Evolutionary conservation across 2,797 vertebrate genomes (phyloP).

Genomic region (Lagorchestes hirsutus): DNA sequence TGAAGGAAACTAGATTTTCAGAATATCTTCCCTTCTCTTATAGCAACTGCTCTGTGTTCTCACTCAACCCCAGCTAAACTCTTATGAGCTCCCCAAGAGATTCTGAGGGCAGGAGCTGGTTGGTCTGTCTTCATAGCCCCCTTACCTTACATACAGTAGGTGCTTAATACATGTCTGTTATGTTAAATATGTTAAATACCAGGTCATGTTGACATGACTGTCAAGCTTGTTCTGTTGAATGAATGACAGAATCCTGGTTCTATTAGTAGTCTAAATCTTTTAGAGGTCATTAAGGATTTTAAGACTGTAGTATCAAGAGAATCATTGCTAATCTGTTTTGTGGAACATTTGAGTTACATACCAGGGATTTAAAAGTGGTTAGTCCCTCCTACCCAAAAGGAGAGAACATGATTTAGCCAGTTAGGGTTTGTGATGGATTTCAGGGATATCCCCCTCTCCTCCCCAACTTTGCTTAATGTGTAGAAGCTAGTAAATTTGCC

Average conservation of each 20-base stretch:
- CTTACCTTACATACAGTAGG: neutral
- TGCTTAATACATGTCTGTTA: neutral
- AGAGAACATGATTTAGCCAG: slow-evolving; percentile 31
- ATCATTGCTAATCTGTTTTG: neutral
- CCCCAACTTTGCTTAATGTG: neutral
- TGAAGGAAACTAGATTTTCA: neutral
- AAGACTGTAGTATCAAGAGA: neutral
- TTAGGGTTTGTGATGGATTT: slow-evolving; percentile 30
- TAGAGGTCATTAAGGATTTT: neutral
- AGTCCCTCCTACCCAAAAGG: neutral
- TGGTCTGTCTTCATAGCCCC: neutral
- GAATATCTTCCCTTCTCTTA: slow-evolving; percentile 14
- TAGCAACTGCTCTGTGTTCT: slow-evolving; percentile 29
- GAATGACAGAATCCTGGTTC: neutral
- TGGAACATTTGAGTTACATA: slow-evolving; percentile 29
- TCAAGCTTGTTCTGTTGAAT: neutral
- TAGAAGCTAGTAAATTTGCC: slow-evolving; percentile 39
- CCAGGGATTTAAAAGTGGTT: slow-evolving; percentile 27
- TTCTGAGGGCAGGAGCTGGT: neutral
- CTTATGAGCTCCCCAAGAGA: neutral
- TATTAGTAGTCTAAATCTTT: slow-evolving; percentile 29
- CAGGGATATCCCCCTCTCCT: neutral
- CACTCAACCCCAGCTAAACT: slow-evolving; percentile 10
- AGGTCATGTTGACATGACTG: neutral
- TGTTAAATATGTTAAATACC: neutral